Percentiles rank a stretch among this genome's conserved stretches.
phyloP scores from a whole-genome alignment of 2,113 vertebrate genomes.

The Chrysochloris asiatica region DNA sequence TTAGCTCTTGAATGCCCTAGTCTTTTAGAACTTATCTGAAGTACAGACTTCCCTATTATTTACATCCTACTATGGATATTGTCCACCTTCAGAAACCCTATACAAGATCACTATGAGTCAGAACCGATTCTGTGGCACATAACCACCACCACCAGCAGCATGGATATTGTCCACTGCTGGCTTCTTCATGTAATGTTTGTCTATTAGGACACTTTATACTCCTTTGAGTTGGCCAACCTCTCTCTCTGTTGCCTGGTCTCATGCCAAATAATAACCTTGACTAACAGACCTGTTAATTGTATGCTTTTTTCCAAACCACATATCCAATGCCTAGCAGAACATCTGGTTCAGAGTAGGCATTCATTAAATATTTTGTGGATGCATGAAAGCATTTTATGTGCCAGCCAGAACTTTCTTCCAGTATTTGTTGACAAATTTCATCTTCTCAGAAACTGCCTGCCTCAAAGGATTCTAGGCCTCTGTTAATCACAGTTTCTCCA shows the following conservation, averaged over 20 bases:
- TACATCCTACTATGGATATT: not conserved
- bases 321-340: not conserved
- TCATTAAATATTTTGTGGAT: constrained; percentile 5
- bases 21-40: not conserved
- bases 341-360: not conserved
- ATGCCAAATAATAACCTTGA: not conserved
- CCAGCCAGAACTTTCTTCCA: not conserved
- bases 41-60: not conserved
- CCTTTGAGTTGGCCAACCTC: not conserved
- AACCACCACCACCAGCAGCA: not conserved
- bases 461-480: not conserved
- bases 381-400: not conserved
- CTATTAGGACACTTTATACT: not conserved
- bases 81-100: too few relatives aligned
- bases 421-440: not conserved
- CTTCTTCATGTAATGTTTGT: not conserved
- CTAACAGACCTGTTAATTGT: not conserved
- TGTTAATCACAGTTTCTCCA: not conserved
- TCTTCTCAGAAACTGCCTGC: not conserved
- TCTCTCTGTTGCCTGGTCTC: not conserved
- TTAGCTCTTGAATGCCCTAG: not conserved
- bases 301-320: not conserved
- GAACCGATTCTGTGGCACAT: too few relatives aligned
- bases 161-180: not conserved
- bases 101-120: too few relatives aligned